Conservation (phyloP, 2,888 invertebrate genomes). For the Troides oblongomaculatus region DNA sequence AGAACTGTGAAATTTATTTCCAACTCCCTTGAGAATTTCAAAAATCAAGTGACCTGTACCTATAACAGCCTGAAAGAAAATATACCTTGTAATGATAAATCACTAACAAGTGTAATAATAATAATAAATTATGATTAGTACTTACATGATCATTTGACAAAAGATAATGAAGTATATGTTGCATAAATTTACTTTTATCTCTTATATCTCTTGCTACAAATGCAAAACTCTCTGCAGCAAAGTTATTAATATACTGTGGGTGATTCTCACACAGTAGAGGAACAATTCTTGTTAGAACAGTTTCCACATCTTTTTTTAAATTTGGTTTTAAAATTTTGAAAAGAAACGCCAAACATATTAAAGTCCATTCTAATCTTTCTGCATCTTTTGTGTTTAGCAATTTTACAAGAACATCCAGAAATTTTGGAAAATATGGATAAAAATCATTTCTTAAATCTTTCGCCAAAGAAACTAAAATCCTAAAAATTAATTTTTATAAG, state of each 20-base stretch:
- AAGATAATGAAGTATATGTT: conserved; percentile 84
- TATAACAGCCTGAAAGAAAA: conserved; percentile 80
- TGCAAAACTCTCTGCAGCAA: conserved; percentile 97
- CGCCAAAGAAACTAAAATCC: conserved; percentile 90
- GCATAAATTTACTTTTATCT: conserved; percentile 87
- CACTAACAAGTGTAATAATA: not conserved
- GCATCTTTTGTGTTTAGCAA: conserved; percentile 87
- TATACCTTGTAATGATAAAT: conserved; percentile 5
- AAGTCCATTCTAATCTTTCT: conserved; percentile 91
- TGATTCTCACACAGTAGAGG: conserved; percentile 88
- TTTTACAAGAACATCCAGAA: conserved; percentile 86
- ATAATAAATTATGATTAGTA: conserved; percentile 36
- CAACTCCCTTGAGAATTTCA: conserved; percentile 91
- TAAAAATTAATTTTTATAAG: conserved; percentile 55
- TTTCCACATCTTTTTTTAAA: conserved; percentile 88
- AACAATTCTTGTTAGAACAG: conserved; percentile 85
- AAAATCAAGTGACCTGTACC: conserved; percentile 94
- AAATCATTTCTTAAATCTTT: conserved; percentile 94
- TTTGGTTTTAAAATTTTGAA: conserved; percentile 94
- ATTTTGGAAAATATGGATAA: conserved; percentile 89
- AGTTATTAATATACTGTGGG: conserved; percentile 92
- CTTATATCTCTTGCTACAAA: conserved; percentile 94
- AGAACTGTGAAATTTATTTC: conserved; percentile 92
- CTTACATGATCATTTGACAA: conserved; percentile 84
- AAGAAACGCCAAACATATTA: conserved; percentile 92